A percentile compares a stretch with the other conserved stretches of the same genome.
phyloP scores from a whole-genome alignment of 1,140 invertebrate species.

The Zaprionus tsacasi region DNA sequence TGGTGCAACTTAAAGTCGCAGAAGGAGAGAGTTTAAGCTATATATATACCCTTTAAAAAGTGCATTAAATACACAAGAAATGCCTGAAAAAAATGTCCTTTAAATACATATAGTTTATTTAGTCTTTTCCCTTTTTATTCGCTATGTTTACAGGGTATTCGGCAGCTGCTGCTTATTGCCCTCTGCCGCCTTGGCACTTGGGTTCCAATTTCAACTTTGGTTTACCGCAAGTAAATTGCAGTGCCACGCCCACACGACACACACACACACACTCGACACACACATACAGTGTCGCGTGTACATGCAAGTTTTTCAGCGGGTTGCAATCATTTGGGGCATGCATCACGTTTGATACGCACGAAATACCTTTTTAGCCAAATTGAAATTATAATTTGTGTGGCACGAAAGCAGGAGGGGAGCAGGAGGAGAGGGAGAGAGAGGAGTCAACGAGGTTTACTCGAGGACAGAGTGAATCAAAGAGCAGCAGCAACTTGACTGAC shows the following conservation, averaged over 20 bases:
- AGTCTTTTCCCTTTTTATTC: not conserved
- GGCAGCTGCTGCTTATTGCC: no score
- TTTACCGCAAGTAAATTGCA: conserved; percentile 78
- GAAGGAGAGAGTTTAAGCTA: conserved; percentile 8
- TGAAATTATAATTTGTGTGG: conserved; percentile 83
- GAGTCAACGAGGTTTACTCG: not conserved
- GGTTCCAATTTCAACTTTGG: conserved; percentile 42
- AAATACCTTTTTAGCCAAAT: conserved; percentile 83
- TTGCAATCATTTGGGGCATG: conserved; percentile 79
- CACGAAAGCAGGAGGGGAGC: not conserved
- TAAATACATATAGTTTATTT: no score
- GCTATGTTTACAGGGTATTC: not conserved
- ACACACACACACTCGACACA: conserved; percentile 17
- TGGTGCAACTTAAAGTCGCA: conserved; percentile 60
- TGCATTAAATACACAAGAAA: no score
- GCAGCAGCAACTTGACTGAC: conserved; percentile 5
- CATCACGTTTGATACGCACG: conserved; percentile 84
- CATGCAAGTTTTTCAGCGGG: conserved; percentile 68
- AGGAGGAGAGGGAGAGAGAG: no score
- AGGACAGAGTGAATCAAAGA: conserved; percentile 26
- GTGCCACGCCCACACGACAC: conserved; percentile 62
- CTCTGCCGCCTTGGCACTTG: conserved; percentile 56
- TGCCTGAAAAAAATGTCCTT: no score
- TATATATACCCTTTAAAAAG: no score
- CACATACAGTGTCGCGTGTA: conserved; percentile 21